These are phyloP conservation scores for Calliphora vicina DNA, from an alignment of 1,140 invertebrate genomes.

Conservation along the genomic window DNA sequence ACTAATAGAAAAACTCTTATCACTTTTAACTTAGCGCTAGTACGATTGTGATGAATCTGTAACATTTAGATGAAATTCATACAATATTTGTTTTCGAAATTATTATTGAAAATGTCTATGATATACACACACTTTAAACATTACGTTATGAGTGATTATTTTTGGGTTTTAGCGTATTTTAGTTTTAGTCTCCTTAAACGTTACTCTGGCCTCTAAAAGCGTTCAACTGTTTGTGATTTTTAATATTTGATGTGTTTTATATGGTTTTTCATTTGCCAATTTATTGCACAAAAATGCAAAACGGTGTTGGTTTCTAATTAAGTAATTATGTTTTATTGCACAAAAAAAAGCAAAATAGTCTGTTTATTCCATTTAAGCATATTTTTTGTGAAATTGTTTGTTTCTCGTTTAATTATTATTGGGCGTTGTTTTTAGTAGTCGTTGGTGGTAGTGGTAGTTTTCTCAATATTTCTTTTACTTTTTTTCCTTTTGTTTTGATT, in stretches of 20 bases:
- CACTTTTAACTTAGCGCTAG: background rate
- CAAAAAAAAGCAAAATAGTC: too few relatives aligned
- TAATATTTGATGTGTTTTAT: background rate
- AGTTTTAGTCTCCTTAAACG: background rate
- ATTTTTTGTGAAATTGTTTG: too few relatives aligned
- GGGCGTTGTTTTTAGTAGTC: background rate
- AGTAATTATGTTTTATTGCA: background rate
- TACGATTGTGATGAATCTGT: background rate
- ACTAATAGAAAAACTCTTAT: conserved; percentile 23
- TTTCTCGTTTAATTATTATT: background rate
- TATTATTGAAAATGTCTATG: too few relatives aligned
- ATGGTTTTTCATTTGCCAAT: background rate
- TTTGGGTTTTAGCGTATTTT: too few relatives aligned
- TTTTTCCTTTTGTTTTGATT: background rate
- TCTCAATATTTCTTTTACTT: background rate
- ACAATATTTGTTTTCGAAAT: too few relatives aligned
- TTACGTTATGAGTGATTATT: background rate
- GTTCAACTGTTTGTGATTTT: background rate
- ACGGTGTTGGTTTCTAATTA: background rate
- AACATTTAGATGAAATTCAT: too few relatives aligned
- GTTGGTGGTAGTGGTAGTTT: background rate
- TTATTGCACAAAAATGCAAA: background rate
- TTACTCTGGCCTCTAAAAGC: background rate
- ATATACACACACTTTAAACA: background rate
- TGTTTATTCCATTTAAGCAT: background rate